Conservation (phyloP, 1,140 invertebrate genomes). For the Batillaria attramentaria region DNA sequence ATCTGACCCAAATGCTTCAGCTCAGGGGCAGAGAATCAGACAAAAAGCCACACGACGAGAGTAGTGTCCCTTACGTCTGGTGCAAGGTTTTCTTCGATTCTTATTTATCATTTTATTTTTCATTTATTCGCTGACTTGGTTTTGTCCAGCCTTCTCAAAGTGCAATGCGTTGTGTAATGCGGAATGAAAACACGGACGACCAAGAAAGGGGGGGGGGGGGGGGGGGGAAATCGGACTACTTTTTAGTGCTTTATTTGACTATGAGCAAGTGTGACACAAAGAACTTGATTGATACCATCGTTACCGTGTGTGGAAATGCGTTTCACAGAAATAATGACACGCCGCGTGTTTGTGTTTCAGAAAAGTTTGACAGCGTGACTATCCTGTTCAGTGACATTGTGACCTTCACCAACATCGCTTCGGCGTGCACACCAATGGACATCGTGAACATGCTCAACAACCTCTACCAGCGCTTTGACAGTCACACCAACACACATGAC, state of each 20-base stretch:
- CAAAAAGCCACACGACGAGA: not conserved
- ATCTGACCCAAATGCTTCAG: no score
- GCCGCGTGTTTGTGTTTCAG: conserved; percentile 45
- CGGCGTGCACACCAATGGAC: conserved; percentile 71
- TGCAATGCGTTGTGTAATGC: no score
- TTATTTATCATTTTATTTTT: not conserved
- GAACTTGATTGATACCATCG: no score
- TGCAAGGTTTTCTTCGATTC: not conserved
- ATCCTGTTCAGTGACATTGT: conserved; percentile 74
- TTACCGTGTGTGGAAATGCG: no score
- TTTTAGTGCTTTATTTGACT: no score
- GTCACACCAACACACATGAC: conserved; percentile 51
- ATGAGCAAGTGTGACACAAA: no score
- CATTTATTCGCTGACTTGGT: not conserved
- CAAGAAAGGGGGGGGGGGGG: no score
- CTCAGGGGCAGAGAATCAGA: not conserved
- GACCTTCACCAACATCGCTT: conserved; percentile 74
- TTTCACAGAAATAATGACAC: no score
- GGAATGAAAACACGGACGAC: no score
- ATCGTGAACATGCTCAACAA: conserved; percentile 73
- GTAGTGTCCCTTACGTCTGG: not conserved
- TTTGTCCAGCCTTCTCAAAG: not conserved
- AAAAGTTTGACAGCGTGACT: conserved; percentile 71
- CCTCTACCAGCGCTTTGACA: conserved; percentile 72
- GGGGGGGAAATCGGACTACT: no score